Percentiles rank a stretch among this genome's conserved stretches.
Evolutionary conservation across 2,888 invertebrate genomes (phyloP).

Genomic region (Charanyca ferruginea): DNA sequence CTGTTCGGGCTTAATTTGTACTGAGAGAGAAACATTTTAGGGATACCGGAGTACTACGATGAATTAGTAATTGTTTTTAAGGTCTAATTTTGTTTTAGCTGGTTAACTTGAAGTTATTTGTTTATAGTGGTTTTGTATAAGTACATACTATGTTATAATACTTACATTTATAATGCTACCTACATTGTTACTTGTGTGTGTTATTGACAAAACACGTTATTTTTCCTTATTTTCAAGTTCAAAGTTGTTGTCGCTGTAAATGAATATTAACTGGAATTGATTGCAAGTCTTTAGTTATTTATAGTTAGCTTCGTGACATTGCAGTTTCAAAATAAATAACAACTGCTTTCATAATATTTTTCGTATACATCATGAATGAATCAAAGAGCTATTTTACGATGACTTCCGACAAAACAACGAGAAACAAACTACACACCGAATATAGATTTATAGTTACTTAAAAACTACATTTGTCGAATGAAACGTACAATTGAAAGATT

Average conservation of each 20-base stretch:
- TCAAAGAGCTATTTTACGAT: constrained; percentile 13
- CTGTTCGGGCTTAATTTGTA: constrained; percentile 30
- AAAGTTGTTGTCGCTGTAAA: constrained; percentile 6
- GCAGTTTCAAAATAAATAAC: constrained; percentile 4
- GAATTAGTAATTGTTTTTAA: not conserved
- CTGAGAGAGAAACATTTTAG: not conserved
- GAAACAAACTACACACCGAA: constrained; percentile 22
- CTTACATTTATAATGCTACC: not conserved
- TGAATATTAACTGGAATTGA: constrained; percentile 3
- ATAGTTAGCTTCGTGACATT: constrained; percentile 4
- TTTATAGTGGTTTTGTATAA: not conserved
- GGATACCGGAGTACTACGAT: no score
- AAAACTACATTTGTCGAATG: constrained; percentile 58
- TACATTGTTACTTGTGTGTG: not conserved
- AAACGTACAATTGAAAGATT: constrained; percentile 62
- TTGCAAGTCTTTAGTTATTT: constrained; percentile 20
- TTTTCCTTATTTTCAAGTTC: constrained; percentile 33
- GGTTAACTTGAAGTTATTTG: not conserved
- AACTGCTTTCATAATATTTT: constrained; percentile 12
- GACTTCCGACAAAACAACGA: constrained; percentile 41
- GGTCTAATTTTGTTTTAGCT: not conserved
- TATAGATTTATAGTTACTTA: constrained; percentile 52
- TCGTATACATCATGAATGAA: constrained; percentile 12
- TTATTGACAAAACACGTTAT: not conserved
- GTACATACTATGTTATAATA: not conserved